phyloP scores from a whole-genome alignment of 2,888 invertebrate species.

The Dermolepida albohirtum region DNA sequence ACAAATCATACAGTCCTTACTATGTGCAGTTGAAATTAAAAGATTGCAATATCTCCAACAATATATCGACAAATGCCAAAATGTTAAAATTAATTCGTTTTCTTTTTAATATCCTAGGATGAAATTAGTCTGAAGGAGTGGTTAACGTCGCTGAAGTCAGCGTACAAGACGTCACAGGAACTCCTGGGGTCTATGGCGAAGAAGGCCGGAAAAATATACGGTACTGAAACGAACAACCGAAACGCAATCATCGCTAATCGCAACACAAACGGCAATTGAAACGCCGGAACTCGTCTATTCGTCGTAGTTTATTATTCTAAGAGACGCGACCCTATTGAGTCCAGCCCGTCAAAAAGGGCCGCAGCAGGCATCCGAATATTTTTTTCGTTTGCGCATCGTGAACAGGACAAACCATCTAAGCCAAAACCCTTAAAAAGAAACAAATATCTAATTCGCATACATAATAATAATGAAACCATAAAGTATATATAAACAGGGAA shows the following conservation, averaged over 20 bases:
- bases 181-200: slow-evolving; percentile 97
- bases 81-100: too few species aligned
- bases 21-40: too few species aligned
- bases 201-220: slow-evolving; percentile 99
- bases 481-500: slow-evolving; percentile 10
- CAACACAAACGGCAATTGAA: slow-evolving; percentile 71
- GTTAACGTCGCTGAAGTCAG: slow-evolving; percentile 93
- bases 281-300: not conserved
- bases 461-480: not conserved
- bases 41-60: too few species aligned
- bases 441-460: not conserved
- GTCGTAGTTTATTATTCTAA: slow-evolving; percentile 23
- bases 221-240: slow-evolving; percentile 75
- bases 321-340: slow-evolving; percentile 28
- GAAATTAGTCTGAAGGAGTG: slow-evolving; percentile 99
- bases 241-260: slow-evolving; percentile 67
- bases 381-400: slow-evolving; percentile 9
- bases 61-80: too few species aligned
- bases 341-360: not conserved
- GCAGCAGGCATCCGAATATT: slow-evolving; percentile 10
- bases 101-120: slow-evolving; percentile 73
- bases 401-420: not conserved
- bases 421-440: not conserved
- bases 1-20: too few species aligned
- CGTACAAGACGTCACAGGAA: slow-evolving; percentile 96